phyloP scores from a whole-genome alignment of 1,140 invertebrate genomes.

The Achatina immaculata region DNA sequence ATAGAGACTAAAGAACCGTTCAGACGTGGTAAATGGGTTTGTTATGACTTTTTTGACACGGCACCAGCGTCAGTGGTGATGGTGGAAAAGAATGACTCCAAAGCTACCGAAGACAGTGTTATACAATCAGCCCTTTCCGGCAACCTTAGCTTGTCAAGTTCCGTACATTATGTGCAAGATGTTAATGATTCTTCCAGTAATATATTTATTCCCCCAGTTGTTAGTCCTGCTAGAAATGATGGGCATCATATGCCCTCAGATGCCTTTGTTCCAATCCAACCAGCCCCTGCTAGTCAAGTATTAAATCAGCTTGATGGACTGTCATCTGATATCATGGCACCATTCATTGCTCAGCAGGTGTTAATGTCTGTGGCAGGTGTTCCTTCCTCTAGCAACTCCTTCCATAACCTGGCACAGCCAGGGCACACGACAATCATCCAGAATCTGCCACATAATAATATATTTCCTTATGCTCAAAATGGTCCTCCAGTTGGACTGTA shows the following conservation, averaged over 20 bases:
- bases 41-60: conserved; percentile 94
- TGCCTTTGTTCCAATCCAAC: conserved; percentile 46
- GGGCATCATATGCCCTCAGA: conserved; percentile 22
- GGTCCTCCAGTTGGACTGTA: neutral
- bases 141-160: conserved; percentile 61
- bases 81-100: conserved; percentile 49
- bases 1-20: conserved; percentile 93
- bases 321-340: conserved; percentile 28
- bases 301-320: conserved; percentile 25
- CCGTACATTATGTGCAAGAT: conserved; percentile 62
- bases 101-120: conserved; percentile 46
- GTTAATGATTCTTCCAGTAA: conserved; percentile 65
- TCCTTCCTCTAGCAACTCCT: conserved; percentile 20
- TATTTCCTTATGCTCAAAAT: conserved; percentile 37
- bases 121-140: conserved; percentile 47
- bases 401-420: conserved; percentile 20
- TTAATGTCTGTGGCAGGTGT: conserved; percentile 11
- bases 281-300: conserved; percentile 47
- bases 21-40: conserved; percentile 92
- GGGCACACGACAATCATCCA: conserved; percentile 29
- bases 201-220: conserved; percentile 49
- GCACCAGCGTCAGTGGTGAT: conserved; percentile 67
- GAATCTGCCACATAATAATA: conserved; percentile 29
- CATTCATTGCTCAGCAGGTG: conserved; percentile 25
- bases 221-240: neutral